Conservation (phyloP, 1,140 invertebrate genomes). For the Polypedilum pembai region DNA sequence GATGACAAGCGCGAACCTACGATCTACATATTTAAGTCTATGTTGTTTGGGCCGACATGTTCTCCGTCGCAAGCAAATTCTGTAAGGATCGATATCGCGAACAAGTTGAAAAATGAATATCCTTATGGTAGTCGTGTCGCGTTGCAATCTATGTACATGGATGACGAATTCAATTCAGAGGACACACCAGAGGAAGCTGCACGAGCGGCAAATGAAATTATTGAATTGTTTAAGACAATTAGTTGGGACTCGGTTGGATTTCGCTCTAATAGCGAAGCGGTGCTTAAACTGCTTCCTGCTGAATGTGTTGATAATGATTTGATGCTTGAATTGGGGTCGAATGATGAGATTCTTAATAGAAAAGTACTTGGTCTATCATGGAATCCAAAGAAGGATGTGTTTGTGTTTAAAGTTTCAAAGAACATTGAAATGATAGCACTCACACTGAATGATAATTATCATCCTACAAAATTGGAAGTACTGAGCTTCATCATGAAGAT, state of each 20-base stretch:
- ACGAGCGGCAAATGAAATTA: constrained; percentile 32
- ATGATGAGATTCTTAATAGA: not conserved
- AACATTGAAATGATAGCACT: not conserved
- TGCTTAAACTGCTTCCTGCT: not conserved
- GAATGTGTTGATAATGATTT: not conserved
- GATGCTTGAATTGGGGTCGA: not conserved
- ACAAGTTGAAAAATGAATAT: not conserved
- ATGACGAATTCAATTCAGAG: constrained; percentile 38
- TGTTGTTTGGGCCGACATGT: constrained; percentile 30
- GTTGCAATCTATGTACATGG: constrained; percentile 35
- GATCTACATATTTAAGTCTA: constrained; percentile 24
- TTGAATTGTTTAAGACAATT: constrained; percentile 32
- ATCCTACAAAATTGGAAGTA: constrained; percentile 31
- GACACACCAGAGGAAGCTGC: constrained; percentile 31
- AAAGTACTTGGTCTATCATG: not conserved
- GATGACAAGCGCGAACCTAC: not conserved
- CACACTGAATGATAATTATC: not conserved
- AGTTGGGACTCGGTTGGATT: constrained; percentile 32
- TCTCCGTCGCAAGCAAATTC: constrained; percentile 30
- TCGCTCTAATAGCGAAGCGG: not conserved
- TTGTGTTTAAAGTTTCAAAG: not conserved
- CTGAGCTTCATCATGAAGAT: constrained; percentile 33
- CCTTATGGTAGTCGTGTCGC: not conserved
- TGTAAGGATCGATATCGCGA: constrained; percentile 18
- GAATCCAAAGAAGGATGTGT: not conserved